Conservation (phyloP, 1,140 invertebrate species). For the Aphidius gifuensis region DNA sequence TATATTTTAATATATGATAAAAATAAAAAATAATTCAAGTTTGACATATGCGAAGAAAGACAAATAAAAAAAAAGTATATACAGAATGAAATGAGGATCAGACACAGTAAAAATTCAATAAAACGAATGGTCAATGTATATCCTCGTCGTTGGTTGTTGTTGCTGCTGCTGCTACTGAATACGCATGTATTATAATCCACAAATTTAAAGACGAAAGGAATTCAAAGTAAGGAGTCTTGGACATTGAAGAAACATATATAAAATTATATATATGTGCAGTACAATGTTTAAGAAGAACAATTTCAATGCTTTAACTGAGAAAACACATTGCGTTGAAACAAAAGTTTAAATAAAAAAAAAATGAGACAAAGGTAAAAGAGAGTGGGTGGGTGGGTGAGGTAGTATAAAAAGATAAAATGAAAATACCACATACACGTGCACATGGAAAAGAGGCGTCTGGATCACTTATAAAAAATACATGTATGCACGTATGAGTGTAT, state of each 20-base stretch:
- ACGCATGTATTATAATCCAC: conserved; percentile 47
- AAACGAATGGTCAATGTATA: too few relatives aligned
- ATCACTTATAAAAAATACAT: conserved; percentile 14
- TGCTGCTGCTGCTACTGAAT: conserved; percentile 38
- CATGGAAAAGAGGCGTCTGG: conserved; percentile 5
- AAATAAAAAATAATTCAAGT: too few relatives aligned
- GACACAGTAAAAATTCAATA: too few relatives aligned
- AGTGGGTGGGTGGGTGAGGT: conserved; percentile 16
- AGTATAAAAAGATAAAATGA: neutral
- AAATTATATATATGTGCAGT: too few relatives aligned
- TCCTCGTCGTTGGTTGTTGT: too few relatives aligned
- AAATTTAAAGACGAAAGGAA: conserved; percentile 39
- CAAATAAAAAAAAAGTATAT: neutral
- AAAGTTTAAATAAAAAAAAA: conserved; percentile 1
- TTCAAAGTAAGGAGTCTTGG: conserved; percentile 20
- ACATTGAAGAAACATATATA: too few relatives aligned
- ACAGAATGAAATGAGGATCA: too few relatives aligned
- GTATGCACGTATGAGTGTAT: conserved; percentile 2
- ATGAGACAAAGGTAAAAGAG: conserved; percentile 14
- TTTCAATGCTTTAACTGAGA: too few relatives aligned
- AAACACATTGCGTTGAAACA: neutral
- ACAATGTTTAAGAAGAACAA: too few relatives aligned
- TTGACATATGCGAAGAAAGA: neutral
- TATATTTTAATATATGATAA: neutral
- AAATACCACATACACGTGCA: neutral